A percentile compares a stretch with the other conserved stretches of the same genome.
Evolutionary conservation across 2,797 vertebrate genomes (phyloP).

Genomic region (Emys orbicularis): DNA sequence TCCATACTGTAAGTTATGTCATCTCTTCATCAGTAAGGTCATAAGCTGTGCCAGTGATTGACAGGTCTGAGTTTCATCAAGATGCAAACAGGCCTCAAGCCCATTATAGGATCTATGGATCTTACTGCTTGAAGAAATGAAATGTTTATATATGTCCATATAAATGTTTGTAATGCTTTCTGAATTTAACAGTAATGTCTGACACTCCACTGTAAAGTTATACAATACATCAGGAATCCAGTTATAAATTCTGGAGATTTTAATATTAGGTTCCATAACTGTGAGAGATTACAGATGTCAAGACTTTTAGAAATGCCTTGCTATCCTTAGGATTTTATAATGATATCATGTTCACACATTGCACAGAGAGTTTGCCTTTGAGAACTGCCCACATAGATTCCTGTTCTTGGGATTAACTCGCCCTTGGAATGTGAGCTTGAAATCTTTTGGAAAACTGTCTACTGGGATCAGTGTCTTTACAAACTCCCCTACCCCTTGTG

Average conservation of each 20-base stretch:
- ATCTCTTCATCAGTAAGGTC: neutral
- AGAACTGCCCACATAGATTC: neutral
- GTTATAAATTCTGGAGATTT: neutral
- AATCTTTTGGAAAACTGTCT: neutral
- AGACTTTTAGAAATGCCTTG: neutral
- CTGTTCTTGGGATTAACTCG: neutral
- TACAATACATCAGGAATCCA: neutral
- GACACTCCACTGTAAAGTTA: neutral
- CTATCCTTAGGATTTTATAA: neutral
- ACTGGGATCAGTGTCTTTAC: neutral
- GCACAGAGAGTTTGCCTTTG: neutral
- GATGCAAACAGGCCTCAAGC: neutral
- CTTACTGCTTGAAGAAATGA: neutral
- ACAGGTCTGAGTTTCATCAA: neutral
- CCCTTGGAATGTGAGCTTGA: neutral
- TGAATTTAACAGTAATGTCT: neutral
- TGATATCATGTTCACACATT: neutral
- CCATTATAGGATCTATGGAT: neutral
- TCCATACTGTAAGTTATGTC: neutral
- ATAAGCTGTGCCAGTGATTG: accelerated
- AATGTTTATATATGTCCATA: neutral
- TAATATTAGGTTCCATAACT: neutral
- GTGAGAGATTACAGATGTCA: neutral
- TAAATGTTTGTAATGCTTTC: neutral
- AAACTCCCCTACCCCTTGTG: neutral